These are phyloP conservation scores for Drosophila meridiana DNA, from an alignment of 2,888 invertebrate species.

Conservation along the genomic window DNA sequence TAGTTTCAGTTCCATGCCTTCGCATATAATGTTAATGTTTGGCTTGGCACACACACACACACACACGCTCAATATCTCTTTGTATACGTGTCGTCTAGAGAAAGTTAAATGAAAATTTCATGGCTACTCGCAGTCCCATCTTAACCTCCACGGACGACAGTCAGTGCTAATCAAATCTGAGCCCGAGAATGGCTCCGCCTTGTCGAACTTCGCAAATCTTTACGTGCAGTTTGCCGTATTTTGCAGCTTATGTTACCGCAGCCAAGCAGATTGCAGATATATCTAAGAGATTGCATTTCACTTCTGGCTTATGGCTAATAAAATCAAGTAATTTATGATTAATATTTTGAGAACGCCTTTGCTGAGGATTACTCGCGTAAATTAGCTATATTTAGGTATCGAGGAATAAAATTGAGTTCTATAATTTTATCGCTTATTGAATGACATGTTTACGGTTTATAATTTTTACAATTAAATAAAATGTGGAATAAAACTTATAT, in stretches of 20 bases:
- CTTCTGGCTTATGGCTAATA: not conserved
- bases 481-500: too few species aligned
- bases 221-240: slow-evolving; percentile 28
- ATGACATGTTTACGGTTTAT: too few species aligned
- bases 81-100: slow-evolving; percentile 17
- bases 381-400: too few species aligned
- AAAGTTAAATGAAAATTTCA: slow-evolving; percentile 74
- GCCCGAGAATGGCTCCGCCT: slow-evolving; percentile 19
- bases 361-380: not conserved
- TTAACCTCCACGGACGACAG: slow-evolving; percentile 8
- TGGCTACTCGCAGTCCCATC: slow-evolving; percentile 41
- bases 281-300: not conserved
- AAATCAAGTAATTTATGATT: not conserved
- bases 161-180: slow-evolving; percentile 57
- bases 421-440: too few species aligned
- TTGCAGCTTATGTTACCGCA: slow-evolving; percentile 8
- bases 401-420: too few species aligned
- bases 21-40: slow-evolving; percentile 62
- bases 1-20: slow-evolving; percentile 60
- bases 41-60: slow-evolving; percentile 31
- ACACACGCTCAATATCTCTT: not conserved
- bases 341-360: not conserved
- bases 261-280: slow-evolving; percentile 1
- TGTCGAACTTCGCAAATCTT: slow-evolving; percentile 30
- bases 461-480: too few species aligned